Evolutionary conservation across 2,113 vertebrate species (phyloP).

Genomic region (Typhlomys cinereus): DNA sequence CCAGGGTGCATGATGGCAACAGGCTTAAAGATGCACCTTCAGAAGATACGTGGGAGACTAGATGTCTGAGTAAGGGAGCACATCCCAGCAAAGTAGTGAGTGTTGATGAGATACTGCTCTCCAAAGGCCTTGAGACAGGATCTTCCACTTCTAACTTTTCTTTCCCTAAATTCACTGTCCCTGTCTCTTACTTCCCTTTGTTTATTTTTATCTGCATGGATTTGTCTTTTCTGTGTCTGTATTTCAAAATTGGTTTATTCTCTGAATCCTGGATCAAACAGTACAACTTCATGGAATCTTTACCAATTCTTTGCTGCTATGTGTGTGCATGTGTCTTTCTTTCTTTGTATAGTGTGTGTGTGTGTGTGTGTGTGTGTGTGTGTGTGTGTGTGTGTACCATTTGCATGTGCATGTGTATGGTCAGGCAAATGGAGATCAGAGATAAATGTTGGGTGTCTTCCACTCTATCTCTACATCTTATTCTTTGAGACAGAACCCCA

Average conservation of each 20-base stretch:
- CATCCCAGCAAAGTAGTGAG: too few species aligned
- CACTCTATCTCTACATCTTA: too few species aligned
- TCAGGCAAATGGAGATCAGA: too few species aligned
- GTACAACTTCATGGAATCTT: too few species aligned
- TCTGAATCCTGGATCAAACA: background rate
- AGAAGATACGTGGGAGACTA: background rate
- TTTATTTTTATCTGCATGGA: background rate
- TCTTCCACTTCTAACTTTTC: background rate
- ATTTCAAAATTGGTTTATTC: background rate
- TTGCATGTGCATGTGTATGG: too few species aligned
- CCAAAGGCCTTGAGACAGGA: accelerated
- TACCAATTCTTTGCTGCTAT: background rate
- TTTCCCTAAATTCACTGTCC: background rate
- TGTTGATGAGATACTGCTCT: background rate
- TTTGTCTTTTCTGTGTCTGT: background rate
- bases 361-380: background rate
- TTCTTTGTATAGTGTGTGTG: background rate
- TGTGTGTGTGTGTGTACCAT: too few species aligned
- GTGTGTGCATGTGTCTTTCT: too few species aligned
- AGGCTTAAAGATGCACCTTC: background rate
- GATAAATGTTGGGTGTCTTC: too few species aligned
- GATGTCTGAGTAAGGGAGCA: background rate
- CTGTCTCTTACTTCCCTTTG: background rate
- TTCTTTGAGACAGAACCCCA: too few species aligned
- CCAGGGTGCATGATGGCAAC: background rate